These are phyloP conservation scores for Gasterosteus aculeatus DNA, from an alignment of 2,113 vertebrate species.

Conservation along the genomic window DNA sequence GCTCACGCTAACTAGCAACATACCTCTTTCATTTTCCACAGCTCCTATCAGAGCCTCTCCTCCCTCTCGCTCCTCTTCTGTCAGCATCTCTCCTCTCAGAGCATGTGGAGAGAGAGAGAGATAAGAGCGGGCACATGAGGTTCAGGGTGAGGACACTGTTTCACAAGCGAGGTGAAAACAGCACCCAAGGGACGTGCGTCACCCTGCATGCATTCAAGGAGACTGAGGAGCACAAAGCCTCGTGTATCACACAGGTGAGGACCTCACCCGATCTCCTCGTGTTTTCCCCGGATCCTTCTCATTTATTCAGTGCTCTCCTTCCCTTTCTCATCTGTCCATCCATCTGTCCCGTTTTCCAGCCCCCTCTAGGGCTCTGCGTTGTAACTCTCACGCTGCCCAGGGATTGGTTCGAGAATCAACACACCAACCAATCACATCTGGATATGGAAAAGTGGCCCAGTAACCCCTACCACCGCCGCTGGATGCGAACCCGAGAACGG, in stretches of 20 bases:
- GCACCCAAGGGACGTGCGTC: conserved; percentile 62
- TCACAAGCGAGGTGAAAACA: conserved; percentile 57
- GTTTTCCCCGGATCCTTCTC: neutral
- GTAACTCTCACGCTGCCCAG: conserved; percentile 70
- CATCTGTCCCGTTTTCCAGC: conserved; percentile 52
- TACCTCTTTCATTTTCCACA: conserved; percentile 38
- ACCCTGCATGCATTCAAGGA: conserved; percentile 79
- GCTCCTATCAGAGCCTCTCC: conserved; percentile 65
- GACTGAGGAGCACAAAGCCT: conserved; percentile 75
- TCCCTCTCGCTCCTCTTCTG: conserved; percentile 51
- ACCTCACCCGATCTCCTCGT: neutral
- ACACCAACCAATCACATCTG: conserved; percentile 20
- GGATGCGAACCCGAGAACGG: conserved; percentile 23
- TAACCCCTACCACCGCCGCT: conserved; percentile 20
- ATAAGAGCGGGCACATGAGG: conserved; percentile 36
- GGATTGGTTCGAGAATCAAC: conserved; percentile 64
- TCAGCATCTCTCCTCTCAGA: conserved; percentile 74
- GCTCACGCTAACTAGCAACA: neutral
- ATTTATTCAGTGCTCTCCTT: neutral
- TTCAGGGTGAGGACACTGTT: conserved; percentile 72
- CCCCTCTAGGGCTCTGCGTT: conserved; percentile 74
- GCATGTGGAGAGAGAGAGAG: conserved; percentile 57
- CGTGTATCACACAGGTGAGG: conserved; percentile 74
- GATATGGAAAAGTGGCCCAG: conserved; percentile 20
- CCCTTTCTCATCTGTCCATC: neutral